Evolutionary conservation across 2,797 vertebrate genomes (phyloP).

Genomic region (Hydrophis major): DNA sequence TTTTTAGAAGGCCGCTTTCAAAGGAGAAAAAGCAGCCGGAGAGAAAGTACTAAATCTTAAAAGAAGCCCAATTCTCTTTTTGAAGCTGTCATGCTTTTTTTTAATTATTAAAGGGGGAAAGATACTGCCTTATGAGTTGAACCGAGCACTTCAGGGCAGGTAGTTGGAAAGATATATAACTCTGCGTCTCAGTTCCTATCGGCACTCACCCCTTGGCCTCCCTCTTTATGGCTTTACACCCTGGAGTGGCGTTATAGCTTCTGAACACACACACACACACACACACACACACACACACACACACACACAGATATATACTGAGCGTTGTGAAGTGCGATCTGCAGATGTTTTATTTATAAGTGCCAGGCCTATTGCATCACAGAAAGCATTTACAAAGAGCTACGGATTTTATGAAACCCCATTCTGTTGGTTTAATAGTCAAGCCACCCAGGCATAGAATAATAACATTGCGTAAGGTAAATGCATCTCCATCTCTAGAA

Average conservation of each 20-base stretch:
- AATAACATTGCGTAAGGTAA: constrained; percentile 64
- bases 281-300: not conserved
- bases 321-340: constrained; percentile 41
- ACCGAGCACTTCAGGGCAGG: constrained; percentile 52
- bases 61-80: not conserved
- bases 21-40: constrained; percentile 10
- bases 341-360: constrained; percentile 72
- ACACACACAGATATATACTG: constrained; percentile 31
- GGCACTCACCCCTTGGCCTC: constrained; percentile 62
- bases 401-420: constrained; percentile 63
- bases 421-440: constrained; percentile 68
- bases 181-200: constrained; percentile 53
- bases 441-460: constrained; percentile 68
- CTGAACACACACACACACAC: constrained; percentile 6
- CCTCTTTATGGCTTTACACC: constrained; percentile 61
- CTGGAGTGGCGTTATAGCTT: constrained; percentile 65
- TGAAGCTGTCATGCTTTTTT: constrained; percentile 3
- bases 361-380: constrained; percentile 60
- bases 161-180: constrained; percentile 67
- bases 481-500: constrained; percentile 66
- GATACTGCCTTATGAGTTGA: constrained; percentile 42
- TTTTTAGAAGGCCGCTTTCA: constrained; percentile 32
- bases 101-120: constrained; percentile 18
- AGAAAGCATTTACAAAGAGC: constrained; percentile 57
- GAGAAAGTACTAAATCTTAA: constrained; percentile 15